Conservation (phyloP, 2,113 vertebrate genomes). For the Sceloporus undulatus region DNA sequence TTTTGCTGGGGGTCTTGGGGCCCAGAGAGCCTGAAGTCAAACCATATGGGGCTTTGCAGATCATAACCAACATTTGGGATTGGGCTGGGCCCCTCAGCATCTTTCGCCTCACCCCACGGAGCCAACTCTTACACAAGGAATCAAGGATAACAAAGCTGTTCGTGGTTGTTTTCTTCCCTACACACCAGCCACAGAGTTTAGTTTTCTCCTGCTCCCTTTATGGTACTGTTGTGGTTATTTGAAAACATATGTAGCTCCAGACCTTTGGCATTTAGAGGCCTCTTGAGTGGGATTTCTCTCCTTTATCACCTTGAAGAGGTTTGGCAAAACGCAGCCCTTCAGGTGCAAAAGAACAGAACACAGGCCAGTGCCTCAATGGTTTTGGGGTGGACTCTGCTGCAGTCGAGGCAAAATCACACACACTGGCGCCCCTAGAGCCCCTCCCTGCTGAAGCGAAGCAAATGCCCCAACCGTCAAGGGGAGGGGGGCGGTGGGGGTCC, state of each 20-base stretch:
- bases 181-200: not conserved
- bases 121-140: not conserved
- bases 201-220: not conserved
- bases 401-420: too few species aligned
- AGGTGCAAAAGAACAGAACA: accelerated
- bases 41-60: too few species aligned
- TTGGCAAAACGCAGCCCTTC: not conserved
- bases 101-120: not conserved
- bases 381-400: too few species aligned
- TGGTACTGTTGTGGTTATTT: not conserved
- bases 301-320: not conserved
- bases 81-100: too few species aligned
- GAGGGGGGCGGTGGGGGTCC: constrained; percentile 18
- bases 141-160: not conserved
- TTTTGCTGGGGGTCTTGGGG: too few species aligned
- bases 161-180: not conserved
- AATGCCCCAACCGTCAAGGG: accelerated
- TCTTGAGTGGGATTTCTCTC: too few species aligned
- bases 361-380: too few species aligned
- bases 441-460: not conserved
- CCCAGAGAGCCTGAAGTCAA: too few species aligned
- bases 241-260: not conserved
- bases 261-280: not conserved
- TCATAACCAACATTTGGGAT: too few species aligned
- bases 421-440: too few species aligned